Evolutionary conservation across 2,797 vertebrate species (phyloP).

Genomic region (Enteromius paludinosus): DNA sequence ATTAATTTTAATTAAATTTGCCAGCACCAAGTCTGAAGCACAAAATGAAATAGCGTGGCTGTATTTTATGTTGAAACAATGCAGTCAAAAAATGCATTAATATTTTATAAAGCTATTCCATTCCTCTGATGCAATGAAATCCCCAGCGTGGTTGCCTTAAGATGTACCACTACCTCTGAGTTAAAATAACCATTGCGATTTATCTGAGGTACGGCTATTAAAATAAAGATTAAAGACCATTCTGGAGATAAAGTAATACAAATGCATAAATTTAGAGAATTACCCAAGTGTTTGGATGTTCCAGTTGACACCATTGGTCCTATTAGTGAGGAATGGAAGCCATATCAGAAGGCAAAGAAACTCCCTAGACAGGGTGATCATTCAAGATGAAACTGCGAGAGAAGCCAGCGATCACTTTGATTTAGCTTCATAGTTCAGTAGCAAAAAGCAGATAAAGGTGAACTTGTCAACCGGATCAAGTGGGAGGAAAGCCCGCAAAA

Average conservation of each 20-base stretch:
- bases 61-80: not conserved
- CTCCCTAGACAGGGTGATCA: conserved; percentile 12
- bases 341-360: conserved; percentile 6
- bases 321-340: conserved; percentile 12
- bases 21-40: not conserved
- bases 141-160: not conserved
- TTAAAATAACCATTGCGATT: not conserved
- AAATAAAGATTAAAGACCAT: conserved; percentile 6
- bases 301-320: conserved; percentile 1
- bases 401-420: conserved; percentile 1
- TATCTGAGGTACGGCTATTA: not conserved
- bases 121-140: not conserved
- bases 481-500: not conserved
- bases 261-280: not conserved
- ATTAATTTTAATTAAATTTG: not conserved
- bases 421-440: conserved; percentile 8
- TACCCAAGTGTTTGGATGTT: not conserved
- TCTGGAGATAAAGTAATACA: conserved; percentile 3
- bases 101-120: not conserved
- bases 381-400: conserved; percentile 9
- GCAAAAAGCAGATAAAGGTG: conserved; percentile 1
- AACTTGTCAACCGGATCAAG: not conserved
- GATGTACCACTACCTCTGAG: not conserved
- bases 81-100: not conserved
- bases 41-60: not conserved